Evolutionary conservation across 2,888 invertebrate species (phyloP), one percentile per base, ranked within the genome.

Genomic region (Noctuana brunneofusca): DNA sequence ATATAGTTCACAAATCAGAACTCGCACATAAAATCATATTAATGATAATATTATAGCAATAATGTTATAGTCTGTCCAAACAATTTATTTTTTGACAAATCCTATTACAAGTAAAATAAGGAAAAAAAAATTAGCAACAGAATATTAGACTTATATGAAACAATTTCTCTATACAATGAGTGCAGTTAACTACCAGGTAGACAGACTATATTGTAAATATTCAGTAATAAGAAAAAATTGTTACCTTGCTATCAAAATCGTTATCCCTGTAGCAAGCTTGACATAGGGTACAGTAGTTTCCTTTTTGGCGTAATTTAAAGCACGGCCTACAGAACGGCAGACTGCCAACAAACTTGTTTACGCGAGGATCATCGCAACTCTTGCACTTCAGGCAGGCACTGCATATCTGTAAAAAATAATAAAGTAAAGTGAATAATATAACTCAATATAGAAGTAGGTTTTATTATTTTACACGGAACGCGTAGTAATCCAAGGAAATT

Each of bases 281-380:
- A 86, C 98, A 98, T 0, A 98, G 92, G 0, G 98, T 97, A 83
- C 98, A 98, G 81, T 94, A 97, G 83, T 97, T 97, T 66, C 97
- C 97, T 81, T 96, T 96, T 78, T 97, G 96, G 64, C 96, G 93
- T 64, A 97, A 92, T 76, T 96, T 95, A 80, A 97, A 97, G 86
- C 98, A 98, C 43, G 94, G 93, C 30, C 95, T 94, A 83, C 98
- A 98, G 79, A 98, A 94, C 3, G 97, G 96, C 71, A 97, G 91
- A 81, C 97, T 96, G 11, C 96, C 96, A 38, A 96, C 95, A 73
- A 96, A 96, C 78, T 96, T 95, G 72, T 94, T 95, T 46, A 96
- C 96, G 65, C 95, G 94, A 64, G 94, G 93, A 67, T 95, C 95
- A 64, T 96, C 96, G 83, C 98, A 98, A 78, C 97, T 97, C 85